phyloP scores from a whole-genome alignment of 2,113 vertebrate species.

The Talpa occidentalis region DNA sequence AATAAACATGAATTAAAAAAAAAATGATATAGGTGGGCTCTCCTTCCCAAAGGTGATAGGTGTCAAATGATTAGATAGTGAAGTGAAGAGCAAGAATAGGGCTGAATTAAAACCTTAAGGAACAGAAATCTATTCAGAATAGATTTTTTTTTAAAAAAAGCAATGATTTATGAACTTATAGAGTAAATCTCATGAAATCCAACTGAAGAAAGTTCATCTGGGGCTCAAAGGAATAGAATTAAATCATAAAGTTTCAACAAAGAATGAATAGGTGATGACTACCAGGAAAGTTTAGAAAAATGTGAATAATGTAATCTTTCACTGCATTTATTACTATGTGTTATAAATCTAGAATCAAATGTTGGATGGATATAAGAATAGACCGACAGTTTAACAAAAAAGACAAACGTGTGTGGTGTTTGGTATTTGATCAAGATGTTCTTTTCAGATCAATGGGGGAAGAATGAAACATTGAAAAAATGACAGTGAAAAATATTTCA shows the following conservation, averaged over 20 bases:
- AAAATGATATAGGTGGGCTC: not conserved
- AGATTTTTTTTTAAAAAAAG: not conserved
- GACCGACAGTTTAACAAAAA: not conserved
- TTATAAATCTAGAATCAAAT: slow-evolving; percentile 44
- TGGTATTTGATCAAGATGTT: slow-evolving; percentile 1
- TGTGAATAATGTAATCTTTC: slow-evolving; percentile 4
- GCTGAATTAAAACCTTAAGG: slow-evolving; percentile 47
- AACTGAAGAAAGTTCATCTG: not conserved
- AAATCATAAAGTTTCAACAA: slow-evolving; percentile 40
- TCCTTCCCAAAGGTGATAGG: slow-evolving; percentile 30
- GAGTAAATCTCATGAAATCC: slow-evolving; percentile 18
- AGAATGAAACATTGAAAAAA: not conserved
- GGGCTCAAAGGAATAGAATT: not conserved
- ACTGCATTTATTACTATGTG: slow-evolving; percentile 45
- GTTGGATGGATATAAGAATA: slow-evolving; percentile 39
- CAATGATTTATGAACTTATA: slow-evolving; percentile 13
- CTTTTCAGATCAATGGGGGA: slow-evolving; percentile 14
- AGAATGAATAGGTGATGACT: not conserved
- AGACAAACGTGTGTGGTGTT: not conserved
- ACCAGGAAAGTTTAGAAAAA: slow-evolving; percentile 35
- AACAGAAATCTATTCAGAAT: slow-evolving; percentile 13
- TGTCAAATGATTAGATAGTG: not conserved
- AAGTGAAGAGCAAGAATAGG: not conserved
- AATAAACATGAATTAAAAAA: slow-evolving; percentile 5
- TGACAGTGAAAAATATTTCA: not conserved